Evolutionary conservation across 2,797 vertebrate genomes (phyloP), one percentile per base, ranked within the genome.

Genomic region (Remorina albescens): DNA sequence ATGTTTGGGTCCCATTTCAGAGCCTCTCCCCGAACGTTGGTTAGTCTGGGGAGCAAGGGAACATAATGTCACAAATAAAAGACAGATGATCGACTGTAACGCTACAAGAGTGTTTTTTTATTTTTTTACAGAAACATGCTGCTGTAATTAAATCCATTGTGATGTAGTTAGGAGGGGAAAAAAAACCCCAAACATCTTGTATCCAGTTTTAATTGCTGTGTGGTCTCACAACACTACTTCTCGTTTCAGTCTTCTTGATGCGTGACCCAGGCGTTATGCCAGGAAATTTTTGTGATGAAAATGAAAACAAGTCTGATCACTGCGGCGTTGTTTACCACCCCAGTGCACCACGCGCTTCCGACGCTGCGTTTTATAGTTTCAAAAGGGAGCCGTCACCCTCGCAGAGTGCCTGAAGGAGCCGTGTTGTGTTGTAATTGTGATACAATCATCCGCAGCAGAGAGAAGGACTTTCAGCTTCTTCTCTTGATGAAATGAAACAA

Each of bases 141-240:
- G 69, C 82, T 75, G 65, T 92, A 91, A 94, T 91, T 90, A 92
- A 92, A 92, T 82, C 84, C 82, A 91, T 89, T 92, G 90, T 90
- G 86, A 88, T 87, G 87, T 88, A 91, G 93, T 89, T 91, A 85
- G 60, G 76, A 82, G 68, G 73, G 49, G 71, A 73, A 77, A 77
- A 82, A 70, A 76, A 54, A 74, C n/a, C n/a, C 73, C 76, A 78
- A 72, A 75, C 84, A 85, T 85, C 87, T 85, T 84, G 83, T 66
- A 63, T 87, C 67, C 70, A n/a, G 54, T 87, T 92, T 89, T 93
- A 94, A 94, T 94, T 93, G 91, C 88, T 47, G 18, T 84, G 89
- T 85, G 90, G 87, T 90, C 88, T 84, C 87, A 79, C 83, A 74
- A 84, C 82, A 82, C 81, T 72, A 74, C 76, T 86, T 83, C 86